A percentile compares a stretch with the other conserved stretches of the same genome.
Conservation (phyloP, 2,113 vertebrate species). For the Irena cyanogastra region DNA sequence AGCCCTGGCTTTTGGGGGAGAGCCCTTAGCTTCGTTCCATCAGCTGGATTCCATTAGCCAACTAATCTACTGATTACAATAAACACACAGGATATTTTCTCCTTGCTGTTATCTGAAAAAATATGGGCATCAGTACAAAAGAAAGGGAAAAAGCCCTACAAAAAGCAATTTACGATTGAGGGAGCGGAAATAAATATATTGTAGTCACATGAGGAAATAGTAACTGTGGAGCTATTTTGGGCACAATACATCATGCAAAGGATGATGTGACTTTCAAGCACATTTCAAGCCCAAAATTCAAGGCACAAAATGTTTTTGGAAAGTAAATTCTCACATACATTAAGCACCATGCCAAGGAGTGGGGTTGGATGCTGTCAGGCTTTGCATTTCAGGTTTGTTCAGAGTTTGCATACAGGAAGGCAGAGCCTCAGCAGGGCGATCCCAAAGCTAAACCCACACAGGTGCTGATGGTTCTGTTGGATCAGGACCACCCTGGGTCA, state of each 20-base stretch:
- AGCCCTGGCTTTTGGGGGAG: neutral
- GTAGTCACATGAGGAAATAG: constrained; percentile 13
- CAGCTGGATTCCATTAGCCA: neutral
- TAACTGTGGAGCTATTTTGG: constrained; percentile 21
- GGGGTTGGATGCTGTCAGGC: neutral
- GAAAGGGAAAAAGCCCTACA: neutral
- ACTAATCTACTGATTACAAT: neutral
- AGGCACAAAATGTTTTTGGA: constrained; percentile 36
- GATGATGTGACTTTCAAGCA: neutral
- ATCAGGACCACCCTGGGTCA: rapidly evolving
- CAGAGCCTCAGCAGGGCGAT: neutral
- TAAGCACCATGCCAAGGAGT: neutral
- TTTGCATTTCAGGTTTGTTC: neutral
- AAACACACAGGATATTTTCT: neutral
- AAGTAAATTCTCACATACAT: constrained; percentile 2
- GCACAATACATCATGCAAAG: constrained; percentile 8
- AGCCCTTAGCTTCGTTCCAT: neutral
- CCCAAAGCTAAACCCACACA: neutral
- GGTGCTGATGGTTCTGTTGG: neutral
- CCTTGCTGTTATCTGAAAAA: neutral
- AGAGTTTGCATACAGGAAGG: neutral
- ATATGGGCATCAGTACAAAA: neutral
- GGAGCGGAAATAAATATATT: constrained; percentile 2
- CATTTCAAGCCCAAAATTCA: neutral
- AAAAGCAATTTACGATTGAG: neutral